phyloP scores from a whole-genome alignment of 1,140 invertebrate species.

The Drosophila lacteicornis region DNA sequence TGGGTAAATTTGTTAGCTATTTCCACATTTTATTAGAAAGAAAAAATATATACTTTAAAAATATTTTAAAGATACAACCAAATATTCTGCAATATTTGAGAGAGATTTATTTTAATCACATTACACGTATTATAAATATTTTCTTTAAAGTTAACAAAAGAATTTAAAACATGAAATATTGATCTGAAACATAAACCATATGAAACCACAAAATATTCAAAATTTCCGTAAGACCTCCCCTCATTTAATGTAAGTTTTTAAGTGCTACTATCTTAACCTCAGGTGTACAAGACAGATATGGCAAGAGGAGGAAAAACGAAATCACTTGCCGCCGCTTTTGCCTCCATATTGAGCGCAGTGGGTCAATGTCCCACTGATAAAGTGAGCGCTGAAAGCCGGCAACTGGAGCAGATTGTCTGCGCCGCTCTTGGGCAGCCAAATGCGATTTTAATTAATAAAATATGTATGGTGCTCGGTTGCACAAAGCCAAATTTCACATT shows the following conservation, averaged over 20 bases:
- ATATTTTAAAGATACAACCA: no score
- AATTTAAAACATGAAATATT: neutral
- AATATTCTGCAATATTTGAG: no score
- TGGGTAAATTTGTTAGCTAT: no score
- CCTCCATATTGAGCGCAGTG: slow-evolving; percentile 76
- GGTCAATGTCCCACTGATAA: slow-evolving; percentile 83
- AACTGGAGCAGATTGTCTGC: slow-evolving; percentile 47
- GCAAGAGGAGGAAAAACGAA: slow-evolving; percentile 57
- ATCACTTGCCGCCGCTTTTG: slow-evolving; percentile 76
- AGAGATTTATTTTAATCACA: no score
- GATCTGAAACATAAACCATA: neutral
- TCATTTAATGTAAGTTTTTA: neutral
- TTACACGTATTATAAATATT: no score
- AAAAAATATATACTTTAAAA: no score
- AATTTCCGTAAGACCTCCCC: no score
- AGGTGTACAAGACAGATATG: slow-evolving; percentile 36
- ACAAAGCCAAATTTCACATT: slow-evolving; percentile 74
- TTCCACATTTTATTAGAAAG: no score
- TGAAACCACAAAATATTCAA: neutral
- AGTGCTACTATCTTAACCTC: neutral
- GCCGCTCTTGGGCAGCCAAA: slow-evolving; percentile 56
- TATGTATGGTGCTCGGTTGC: slow-evolving; percentile 74
- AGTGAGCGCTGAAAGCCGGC: slow-evolving; percentile 66
- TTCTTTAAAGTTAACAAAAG: neutral
- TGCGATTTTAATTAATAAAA: slow-evolving; percentile 83